A percentile compares a stretch with the other conserved stretches of the same genome.
Conservation (phyloP, 2,797 vertebrate genomes). For the Amphiprion clarkii region DNA sequence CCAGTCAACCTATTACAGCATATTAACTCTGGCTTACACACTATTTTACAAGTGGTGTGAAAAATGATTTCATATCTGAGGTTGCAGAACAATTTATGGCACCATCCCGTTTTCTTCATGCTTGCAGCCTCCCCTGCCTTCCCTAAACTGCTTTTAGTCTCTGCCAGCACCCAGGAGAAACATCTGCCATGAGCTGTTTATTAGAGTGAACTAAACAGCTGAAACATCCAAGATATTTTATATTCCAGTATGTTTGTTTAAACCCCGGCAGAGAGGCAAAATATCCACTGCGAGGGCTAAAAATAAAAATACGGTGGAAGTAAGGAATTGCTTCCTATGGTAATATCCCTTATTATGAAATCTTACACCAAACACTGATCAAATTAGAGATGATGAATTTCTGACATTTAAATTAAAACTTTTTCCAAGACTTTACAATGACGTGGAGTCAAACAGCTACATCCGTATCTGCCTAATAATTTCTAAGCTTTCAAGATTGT, state of each 20-base stretch:
- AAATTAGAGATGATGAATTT: slow-evolving; percentile 20
- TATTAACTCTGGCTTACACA: slow-evolving; percentile 49
- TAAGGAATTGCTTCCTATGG: not conserved
- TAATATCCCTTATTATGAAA: not conserved
- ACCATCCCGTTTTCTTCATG: slow-evolving; percentile 31
- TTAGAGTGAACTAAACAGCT: slow-evolving; percentile 27
- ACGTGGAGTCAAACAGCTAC: slow-evolving; percentile 7
- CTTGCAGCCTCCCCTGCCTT: slow-evolving; percentile 23
- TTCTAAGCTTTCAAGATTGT: slow-evolving; percentile 36
- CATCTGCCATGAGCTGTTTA: slow-evolving; percentile 49
- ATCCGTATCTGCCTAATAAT: slow-evolving; percentile 43
- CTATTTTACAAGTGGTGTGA: slow-evolving; percentile 43
- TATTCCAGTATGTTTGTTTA: slow-evolving; percentile 5
- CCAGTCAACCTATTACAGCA: slow-evolving; percentile 28
- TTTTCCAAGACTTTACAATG: slow-evolving; percentile 26
- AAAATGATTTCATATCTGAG: slow-evolving; percentile 55
- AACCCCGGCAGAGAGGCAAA: not conserved
- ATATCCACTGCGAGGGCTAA: not conserved
- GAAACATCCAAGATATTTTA: slow-evolving; percentile 13
- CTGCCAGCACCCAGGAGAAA: slow-evolving; percentile 35
- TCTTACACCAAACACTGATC: not conserved
- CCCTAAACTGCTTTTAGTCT: slow-evolving; percentile 34
- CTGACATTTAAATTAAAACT: slow-evolving; percentile 15
- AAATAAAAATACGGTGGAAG: not conserved
- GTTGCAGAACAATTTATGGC: slow-evolving; percentile 49